Evolutionary conservation across 2,888 invertebrate genomes (phyloP).

Genomic region (Drosophila neonasuta): DNA sequence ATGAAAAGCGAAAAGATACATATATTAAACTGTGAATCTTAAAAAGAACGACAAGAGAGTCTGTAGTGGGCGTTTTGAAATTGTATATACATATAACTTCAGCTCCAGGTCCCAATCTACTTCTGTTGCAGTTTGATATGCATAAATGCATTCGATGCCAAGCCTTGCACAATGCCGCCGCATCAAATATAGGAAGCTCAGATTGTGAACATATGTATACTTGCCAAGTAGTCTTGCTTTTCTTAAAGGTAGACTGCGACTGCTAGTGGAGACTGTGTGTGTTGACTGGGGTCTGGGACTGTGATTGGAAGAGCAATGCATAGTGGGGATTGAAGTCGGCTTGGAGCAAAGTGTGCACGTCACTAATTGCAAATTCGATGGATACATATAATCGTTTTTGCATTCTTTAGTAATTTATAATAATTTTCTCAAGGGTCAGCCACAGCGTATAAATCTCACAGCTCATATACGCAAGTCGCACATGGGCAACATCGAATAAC

Average conservation of each 20-base stretch:
- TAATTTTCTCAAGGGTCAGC: conserved; percentile 81
- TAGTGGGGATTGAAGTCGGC: conserved; percentile 32
- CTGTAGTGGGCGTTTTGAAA: conserved; percentile 35
- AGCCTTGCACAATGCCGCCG: conserved; percentile 45
- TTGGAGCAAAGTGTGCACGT: conserved; percentile 72
- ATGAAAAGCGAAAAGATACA: too few relatives aligned
- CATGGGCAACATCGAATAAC: conserved; percentile 51
- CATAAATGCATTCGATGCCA: conserved; percentile 63
- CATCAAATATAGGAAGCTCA: conserved; percentile 71
- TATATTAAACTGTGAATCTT: too few relatives aligned
- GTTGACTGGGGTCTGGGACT: conserved; percentile 10
- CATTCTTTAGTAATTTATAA: conserved; percentile 82
- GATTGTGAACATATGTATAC: conserved; percentile 49
- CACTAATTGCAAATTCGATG: conserved; percentile 80
- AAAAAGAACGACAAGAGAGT: too few relatives aligned
- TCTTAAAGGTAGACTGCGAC: conserved; percentile 22
- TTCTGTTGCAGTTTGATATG: conserved; percentile 35
- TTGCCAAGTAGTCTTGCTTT: conserved; percentile 31
- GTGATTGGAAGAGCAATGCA: conserved; percentile 15
- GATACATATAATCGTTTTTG: conserved; percentile 82
- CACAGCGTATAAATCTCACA: conserved; percentile 75
- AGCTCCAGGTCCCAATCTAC: conserved; percentile 13
- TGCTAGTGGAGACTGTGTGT: background rate
- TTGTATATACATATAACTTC: conserved; percentile 27
- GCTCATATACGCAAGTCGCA: conserved; percentile 67